phyloP scores from a whole-genome alignment of 2,888 invertebrate genomes.

The Petrophora chlorosata region DNA sequence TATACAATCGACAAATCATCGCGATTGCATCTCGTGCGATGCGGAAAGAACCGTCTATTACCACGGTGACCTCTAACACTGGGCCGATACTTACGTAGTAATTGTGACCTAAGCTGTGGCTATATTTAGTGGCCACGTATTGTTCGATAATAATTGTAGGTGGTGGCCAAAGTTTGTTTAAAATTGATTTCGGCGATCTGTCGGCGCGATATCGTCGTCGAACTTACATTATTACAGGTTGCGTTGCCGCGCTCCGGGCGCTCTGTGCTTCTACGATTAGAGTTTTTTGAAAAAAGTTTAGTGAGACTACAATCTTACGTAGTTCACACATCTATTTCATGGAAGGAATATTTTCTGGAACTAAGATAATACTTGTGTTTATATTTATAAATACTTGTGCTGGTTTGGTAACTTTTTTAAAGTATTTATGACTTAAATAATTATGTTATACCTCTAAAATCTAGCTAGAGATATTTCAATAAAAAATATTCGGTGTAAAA shows the following conservation, averaged over 20 bases:
- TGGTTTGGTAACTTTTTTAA: no score
- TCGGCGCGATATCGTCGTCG: slow-evolving; percentile 65
- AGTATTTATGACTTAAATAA: no score
- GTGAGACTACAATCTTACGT: slow-evolving; percentile 1
- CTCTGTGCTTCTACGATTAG: slow-evolving; percentile 19
- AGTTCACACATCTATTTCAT: slow-evolving; percentile 13
- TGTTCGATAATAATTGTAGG: slow-evolving; percentile 80
- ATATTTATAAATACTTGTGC: no score
- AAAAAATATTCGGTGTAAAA: no score
- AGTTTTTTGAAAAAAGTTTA: slow-evolving; percentile 24
- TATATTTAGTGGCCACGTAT: slow-evolving; percentile 66
- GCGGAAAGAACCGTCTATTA: slow-evolving; percentile 75
- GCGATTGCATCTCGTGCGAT: slow-evolving; percentile 76
- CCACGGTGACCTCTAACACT: slow-evolving; percentile 76
- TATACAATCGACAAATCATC: slow-evolving; percentile 80
- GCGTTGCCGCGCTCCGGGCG: slow-evolving; percentile 47
- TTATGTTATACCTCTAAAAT: no score
- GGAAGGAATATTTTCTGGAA: background rate
- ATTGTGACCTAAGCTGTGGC: slow-evolving; percentile 16
- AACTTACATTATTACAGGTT: slow-evolving; percentile 67
- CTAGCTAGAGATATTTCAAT: no score
- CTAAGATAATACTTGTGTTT: no score
- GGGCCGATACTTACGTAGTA: slow-evolving; percentile 50
- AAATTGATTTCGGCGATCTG: slow-evolving; percentile 81
- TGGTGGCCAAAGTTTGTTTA: slow-evolving; percentile 80